Conservation (phyloP, 2,888 invertebrate genomes). For the Junonia oenone region DNA sequence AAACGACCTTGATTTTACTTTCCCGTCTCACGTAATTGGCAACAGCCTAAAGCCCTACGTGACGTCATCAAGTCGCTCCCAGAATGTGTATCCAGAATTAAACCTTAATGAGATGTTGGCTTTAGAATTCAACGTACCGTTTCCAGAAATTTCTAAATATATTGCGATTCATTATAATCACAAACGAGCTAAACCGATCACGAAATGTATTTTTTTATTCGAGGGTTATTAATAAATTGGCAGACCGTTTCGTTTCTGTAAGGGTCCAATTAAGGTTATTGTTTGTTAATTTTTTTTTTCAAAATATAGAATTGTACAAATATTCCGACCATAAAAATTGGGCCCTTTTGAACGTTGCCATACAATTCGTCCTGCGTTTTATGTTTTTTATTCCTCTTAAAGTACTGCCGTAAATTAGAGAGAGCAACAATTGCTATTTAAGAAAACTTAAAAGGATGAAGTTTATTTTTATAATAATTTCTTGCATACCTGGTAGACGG, state of each 20-base stretch:
- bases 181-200: too few relatives aligned
- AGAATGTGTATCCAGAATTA: slow-evolving; percentile 23
- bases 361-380: neutral
- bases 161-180: neutral
- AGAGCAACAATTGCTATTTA: neutral
- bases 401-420: neutral
- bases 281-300: neutral
- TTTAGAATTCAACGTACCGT: neutral
- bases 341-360: neutral
- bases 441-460: too few relatives aligned
- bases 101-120: slow-evolving; percentile 15
- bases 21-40: slow-evolving; percentile 26
- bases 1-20: slow-evolving; percentile 30
- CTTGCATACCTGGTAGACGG: too few relatives aligned
- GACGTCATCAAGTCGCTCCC: slow-evolving; percentile 20
- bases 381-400: neutral
- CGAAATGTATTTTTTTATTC: too few relatives aligned
- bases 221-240: neutral
- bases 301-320: neutral
- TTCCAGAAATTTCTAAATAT: neutral
- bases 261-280: neutral
- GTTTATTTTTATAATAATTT: too few relatives aligned
- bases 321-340: neutral
- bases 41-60: slow-evolving; percentile 25
- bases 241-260: neutral